Conservation (phyloP, 2,888 invertebrate genomes). For the Ophraella communa region DNA sequence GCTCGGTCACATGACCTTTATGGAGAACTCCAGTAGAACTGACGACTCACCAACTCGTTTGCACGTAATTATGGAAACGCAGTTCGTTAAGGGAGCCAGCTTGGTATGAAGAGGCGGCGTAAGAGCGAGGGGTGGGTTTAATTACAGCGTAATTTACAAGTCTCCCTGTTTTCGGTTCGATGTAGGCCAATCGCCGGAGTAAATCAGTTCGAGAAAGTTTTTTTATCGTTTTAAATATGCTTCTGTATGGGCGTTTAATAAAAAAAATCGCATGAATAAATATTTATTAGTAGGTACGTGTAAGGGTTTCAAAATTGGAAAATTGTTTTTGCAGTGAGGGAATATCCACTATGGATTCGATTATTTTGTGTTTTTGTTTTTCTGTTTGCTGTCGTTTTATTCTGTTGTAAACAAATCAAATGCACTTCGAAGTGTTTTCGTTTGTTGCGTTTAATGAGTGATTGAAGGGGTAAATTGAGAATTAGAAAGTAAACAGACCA, state of each 20-base stretch:
- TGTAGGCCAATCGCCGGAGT: constrained; percentile 22
- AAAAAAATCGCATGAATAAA: not conserved
- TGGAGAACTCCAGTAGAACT: constrained; percentile 37
- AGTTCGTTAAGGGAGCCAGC: constrained; percentile 51
- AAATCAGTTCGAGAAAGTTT: constrained; percentile 5
- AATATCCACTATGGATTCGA: too few relatives aligned
- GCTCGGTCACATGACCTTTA: constrained; percentile 43
- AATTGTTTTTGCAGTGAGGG: not conserved
- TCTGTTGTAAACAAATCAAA: not conserved
- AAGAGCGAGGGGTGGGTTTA: constrained; percentile 49
- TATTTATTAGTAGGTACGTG: not conserved
- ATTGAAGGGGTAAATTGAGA: constrained; percentile 11
- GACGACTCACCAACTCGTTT: constrained; percentile 56
- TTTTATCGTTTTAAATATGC: not conserved
- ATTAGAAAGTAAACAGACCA: constrained; percentile 19
- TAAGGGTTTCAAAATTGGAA: too few relatives aligned
- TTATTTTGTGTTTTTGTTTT: too few relatives aligned
- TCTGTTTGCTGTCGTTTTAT: not conserved
- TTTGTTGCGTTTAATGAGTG: too few relatives aligned
- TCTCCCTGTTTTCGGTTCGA: constrained; percentile 49
- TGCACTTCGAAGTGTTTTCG: not conserved
- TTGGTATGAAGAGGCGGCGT: constrained; percentile 43
- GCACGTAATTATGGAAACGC: constrained; percentile 56
- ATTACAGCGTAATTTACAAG: constrained; percentile 55
- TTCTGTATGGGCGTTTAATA: not conserved